These are phyloP conservation scores for Habroteleia sp. DNA, from an alignment of 2,888 invertebrate genomes.

Conservation along the genomic window DNA sequence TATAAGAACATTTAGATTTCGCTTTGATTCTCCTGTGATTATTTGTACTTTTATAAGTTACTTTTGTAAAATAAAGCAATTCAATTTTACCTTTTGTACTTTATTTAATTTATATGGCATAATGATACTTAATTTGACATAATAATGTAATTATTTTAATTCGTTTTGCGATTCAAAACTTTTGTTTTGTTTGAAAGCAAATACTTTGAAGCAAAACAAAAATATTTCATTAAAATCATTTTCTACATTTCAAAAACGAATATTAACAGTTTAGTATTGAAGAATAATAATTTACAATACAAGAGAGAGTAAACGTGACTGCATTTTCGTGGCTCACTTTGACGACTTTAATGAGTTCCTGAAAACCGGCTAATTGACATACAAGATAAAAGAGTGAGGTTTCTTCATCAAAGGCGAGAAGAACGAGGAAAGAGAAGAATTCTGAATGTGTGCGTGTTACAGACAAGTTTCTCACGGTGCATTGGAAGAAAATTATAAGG, in stretches of 20 bases:
- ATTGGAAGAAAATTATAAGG: conserved; percentile 71
- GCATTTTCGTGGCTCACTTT: conserved; percentile 53
- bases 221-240: too few relatives aligned
- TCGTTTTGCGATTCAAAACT: too few relatives aligned
- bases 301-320: conserved; percentile 24
- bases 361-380: conserved; percentile 64
- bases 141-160: too few relatives aligned
- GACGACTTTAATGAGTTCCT: conserved; percentile 62
- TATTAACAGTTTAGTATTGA: not conserved
- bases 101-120: too few relatives aligned
- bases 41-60: too few relatives aligned
- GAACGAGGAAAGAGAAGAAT: conserved; percentile 63
- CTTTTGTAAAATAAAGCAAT: too few relatives aligned
- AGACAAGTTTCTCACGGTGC: conserved; percentile 79
- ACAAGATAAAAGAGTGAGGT: conserved; percentile 60
- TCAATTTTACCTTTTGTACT: too few relatives aligned
- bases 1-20: not conserved
- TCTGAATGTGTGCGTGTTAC: conserved; percentile 76
- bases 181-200: too few relatives aligned
- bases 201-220: too few relatives aligned
- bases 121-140: too few relatives aligned
- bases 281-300: not conserved
- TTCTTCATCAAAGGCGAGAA: conserved; percentile 63
- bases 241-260: not conserved
- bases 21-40: too few relatives aligned